These are phyloP conservation scores for Pionites leucogaster DNA, from an alignment of 2,113 vertebrate species.

Conservation along the genomic window DNA sequence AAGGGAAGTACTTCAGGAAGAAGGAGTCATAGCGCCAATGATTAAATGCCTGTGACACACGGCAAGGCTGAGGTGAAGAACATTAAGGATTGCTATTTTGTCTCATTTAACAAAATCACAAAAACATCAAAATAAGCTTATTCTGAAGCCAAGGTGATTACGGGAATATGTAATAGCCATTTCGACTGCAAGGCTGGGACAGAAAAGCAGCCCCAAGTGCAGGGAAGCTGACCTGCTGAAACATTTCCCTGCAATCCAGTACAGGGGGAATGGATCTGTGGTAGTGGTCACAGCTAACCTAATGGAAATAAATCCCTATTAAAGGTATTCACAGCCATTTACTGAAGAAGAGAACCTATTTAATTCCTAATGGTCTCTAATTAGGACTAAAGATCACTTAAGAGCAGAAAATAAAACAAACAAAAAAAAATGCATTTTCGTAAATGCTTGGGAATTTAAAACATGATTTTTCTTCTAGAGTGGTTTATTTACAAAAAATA, in stretches of 20 bases:
- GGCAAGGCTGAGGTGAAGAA: neutral
- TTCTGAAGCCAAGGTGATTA: neutral
- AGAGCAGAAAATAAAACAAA: neutral
- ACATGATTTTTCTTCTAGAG: neutral
- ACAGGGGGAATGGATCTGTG: fast-evolving
- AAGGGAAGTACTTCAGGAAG: neutral
- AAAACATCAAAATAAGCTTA: neutral
- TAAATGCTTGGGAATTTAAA: conserved; percentile 2
- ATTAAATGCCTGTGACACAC: neutral
- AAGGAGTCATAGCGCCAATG: fast-evolving
- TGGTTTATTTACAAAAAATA: neutral
- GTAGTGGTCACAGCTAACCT: neutral
- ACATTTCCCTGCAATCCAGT: neutral
- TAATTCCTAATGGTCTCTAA: neutral
- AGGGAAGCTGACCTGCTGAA: neutral
- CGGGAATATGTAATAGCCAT: fast-evolving
- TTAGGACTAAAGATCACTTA: neutral
- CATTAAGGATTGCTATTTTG: neutral
- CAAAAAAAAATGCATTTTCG: neutral
- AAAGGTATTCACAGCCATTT: neutral
- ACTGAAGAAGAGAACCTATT: neutral
- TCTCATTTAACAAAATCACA: neutral
- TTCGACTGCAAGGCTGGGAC: neutral
- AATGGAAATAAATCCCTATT: neutral
- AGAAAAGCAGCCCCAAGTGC: neutral